Conservation (phyloP, 2,797 vertebrate species). For the Acropternis orthonyx region DNA sequence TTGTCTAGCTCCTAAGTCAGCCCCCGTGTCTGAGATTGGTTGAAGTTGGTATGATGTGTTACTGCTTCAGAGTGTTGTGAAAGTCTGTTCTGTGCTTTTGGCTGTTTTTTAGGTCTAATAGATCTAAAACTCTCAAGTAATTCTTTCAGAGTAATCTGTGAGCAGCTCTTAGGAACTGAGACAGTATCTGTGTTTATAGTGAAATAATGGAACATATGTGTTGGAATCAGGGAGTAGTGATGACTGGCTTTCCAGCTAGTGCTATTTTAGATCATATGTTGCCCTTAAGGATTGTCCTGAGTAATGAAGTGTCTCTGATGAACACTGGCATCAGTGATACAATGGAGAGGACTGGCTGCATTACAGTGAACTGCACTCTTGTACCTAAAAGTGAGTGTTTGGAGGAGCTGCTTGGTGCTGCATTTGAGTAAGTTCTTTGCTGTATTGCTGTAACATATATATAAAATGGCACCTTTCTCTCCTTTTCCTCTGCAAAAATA, state of each 20-base stretch:
- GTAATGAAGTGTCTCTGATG: not conserved
- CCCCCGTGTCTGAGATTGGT: not conserved
- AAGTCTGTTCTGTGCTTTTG: not conserved
- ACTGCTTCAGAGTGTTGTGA: not conserved
- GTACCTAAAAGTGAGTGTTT: not conserved
- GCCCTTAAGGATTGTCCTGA: not conserved
- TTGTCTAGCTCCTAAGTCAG: slow-evolving; percentile 31
- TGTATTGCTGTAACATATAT: not conserved
- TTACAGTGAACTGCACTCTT: not conserved
- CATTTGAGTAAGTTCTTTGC: not conserved
- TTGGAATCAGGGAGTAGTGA: not conserved
- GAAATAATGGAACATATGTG: not conserved
- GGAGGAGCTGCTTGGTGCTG: not conserved
- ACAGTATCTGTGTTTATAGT: not conserved
- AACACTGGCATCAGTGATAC: not conserved
- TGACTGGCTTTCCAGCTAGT: not conserved
- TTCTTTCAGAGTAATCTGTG: not conserved
- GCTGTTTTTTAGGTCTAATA: not conserved
- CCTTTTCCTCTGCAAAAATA: slow-evolving; percentile 17
- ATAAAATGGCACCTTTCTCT: not conserved
- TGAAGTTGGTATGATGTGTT: not conserved
- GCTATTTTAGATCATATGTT: not conserved
- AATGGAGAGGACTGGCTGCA: not conserved
- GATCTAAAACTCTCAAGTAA: not conserved
- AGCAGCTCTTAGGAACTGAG: not conserved